Evolutionary conservation across 2,888 invertebrate genomes (phyloP).

Genomic region (Chloroclystis v-ata): DNA sequence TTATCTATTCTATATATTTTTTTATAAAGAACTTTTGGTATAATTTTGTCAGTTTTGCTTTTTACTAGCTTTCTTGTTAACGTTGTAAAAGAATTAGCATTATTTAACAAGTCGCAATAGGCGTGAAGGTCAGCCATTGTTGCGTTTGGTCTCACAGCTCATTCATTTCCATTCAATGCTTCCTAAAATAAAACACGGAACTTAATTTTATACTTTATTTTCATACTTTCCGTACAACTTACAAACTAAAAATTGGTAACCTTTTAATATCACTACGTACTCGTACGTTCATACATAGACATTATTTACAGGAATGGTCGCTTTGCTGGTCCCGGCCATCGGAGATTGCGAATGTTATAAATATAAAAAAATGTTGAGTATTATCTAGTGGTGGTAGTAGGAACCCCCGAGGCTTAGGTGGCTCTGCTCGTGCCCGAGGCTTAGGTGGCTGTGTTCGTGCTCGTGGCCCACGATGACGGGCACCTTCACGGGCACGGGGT

Average conservation of each 20-base stretch:
- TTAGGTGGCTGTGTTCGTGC: slow-evolving; percentile 38
- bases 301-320: slow-evolving; percentile 63
- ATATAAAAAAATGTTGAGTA: slow-evolving; percentile 49
- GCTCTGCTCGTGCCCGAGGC: slow-evolving; percentile 38
- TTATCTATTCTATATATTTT: no score
- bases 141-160: slow-evolving; percentile 35
- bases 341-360: slow-evolving; percentile 53
- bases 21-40: no score
- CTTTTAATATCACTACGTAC: slow-evolving; percentile 71
- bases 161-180: slow-evolving; percentile 33
- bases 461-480: slow-evolving; percentile 56
- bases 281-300: slow-evolving; percentile 66
- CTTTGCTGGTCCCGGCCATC: slow-evolving; percentile 69
- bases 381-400: slow-evolving; percentile 65
- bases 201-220: slow-evolving; percentile 44
- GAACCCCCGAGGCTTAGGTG: slow-evolving; percentile 43
- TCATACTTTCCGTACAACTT: slow-evolving; percentile 56
- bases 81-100: slow-evolving; percentile 32
- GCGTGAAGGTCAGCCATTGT: slow-evolving; percentile 60
- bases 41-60: slow-evolving; percentile 6
- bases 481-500: slow-evolving; percentile 77
- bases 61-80: slow-evolving; percentile 20
- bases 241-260: slow-evolving; percentile 68
- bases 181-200: slow-evolving; percentile 41
- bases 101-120: slow-evolving; percentile 33